phyloP scores from a whole-genome alignment of 2,797 vertebrate genomes.

The Buceros bicornis region DNA sequence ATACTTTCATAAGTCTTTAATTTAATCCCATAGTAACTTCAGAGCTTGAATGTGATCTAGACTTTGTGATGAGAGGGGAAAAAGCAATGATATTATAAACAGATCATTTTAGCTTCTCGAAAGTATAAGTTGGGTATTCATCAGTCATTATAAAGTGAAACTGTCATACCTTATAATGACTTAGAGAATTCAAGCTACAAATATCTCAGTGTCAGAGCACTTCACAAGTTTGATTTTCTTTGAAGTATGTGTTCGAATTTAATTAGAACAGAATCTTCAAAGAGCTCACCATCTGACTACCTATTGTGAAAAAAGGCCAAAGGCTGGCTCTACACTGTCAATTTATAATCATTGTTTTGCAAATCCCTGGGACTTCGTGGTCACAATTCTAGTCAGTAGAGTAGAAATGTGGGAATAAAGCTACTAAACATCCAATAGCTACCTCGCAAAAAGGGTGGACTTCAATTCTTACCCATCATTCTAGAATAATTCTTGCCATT shows the following conservation, averaged over 20 bases:
- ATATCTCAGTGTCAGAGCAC: not conserved
- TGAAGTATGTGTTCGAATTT: conserved; percentile 14
- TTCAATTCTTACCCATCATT: not conserved
- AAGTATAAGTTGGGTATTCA: conserved; percentile 13
- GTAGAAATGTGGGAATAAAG: conserved; percentile 4
- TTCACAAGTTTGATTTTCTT: conserved; percentile 21
- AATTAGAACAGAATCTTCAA: conserved; percentile 57
- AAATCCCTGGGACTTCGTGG: not conserved
- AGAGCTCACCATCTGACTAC: conserved; percentile 22
- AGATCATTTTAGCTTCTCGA: not conserved
- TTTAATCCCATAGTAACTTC: not conserved
- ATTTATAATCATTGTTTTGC: not conserved
- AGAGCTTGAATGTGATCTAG: not conserved
- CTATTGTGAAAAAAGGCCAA: conserved; percentile 42
- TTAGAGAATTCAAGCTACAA: conserved; percentile 29
- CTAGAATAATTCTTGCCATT: not conserved
- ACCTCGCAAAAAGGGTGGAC: not conserved
- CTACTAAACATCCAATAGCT: not conserved
- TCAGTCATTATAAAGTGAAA: conserved; percentile 33
- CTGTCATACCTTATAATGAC: conserved; percentile 22
- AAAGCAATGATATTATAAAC: not conserved
- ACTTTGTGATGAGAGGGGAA: not conserved
- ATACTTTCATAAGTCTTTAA: not conserved
- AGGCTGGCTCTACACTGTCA: not conserved
- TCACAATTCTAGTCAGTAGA: not conserved